Percentiles rank a stretch among this genome's conserved stretches.
Evolutionary conservation across 2,797 vertebrate species (phyloP).

Genomic region (Botia almorhae): DNA sequence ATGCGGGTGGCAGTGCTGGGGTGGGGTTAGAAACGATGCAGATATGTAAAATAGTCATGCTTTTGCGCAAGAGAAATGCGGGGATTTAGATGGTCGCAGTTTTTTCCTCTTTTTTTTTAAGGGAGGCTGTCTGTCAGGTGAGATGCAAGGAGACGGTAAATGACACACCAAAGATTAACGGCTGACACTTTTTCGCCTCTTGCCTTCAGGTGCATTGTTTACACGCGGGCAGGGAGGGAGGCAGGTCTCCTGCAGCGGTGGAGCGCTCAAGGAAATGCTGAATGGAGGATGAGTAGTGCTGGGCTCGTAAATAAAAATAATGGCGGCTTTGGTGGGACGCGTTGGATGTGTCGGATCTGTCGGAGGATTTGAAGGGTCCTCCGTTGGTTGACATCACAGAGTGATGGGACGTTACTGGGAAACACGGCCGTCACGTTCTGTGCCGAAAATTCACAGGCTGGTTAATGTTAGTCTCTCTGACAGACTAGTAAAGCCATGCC

Average conservation of each 20-base stretch:
- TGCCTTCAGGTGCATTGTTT: slow-evolving; percentile 91
- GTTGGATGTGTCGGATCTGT: slow-evolving; percentile 33
- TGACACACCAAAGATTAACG: slow-evolving; percentile 99
- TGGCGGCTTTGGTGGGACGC: slow-evolving; percentile 41
- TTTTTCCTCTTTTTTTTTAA: slow-evolving; percentile 40
- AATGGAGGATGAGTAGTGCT: slow-evolving; percentile 10
- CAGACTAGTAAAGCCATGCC: background rate
- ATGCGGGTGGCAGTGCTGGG: slow-evolving; percentile 62
- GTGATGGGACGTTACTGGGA: slow-evolving; percentile 9
- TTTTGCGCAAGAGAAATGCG: slow-evolving; percentile 70
- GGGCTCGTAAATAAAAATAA: slow-evolving; percentile 39
- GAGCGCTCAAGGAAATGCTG: slow-evolving; percentile 31
- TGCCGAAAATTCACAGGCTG: slow-evolving; percentile 11
- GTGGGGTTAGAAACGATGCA: slow-evolving; percentile 75
- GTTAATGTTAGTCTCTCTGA: slow-evolving; percentile 13
- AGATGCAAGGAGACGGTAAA: slow-evolving; percentile 82
- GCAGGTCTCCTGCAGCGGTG: slow-evolving; percentile 74
- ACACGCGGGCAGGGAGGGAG: slow-evolving; percentile 90
- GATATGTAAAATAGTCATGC: slow-evolving; percentile 99
- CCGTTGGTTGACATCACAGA: slow-evolving; percentile 20
- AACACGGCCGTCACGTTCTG: background rate
- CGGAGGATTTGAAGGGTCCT: background rate
- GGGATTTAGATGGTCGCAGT: slow-evolving; percentile 48
- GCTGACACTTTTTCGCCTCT: slow-evolving; percentile 92
- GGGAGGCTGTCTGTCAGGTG: slow-evolving; percentile 60